These are phyloP conservation scores for Podotricha telesiphe DNA, from an alignment of 2,888 invertebrate species.

Conservation along the genomic window DNA sequence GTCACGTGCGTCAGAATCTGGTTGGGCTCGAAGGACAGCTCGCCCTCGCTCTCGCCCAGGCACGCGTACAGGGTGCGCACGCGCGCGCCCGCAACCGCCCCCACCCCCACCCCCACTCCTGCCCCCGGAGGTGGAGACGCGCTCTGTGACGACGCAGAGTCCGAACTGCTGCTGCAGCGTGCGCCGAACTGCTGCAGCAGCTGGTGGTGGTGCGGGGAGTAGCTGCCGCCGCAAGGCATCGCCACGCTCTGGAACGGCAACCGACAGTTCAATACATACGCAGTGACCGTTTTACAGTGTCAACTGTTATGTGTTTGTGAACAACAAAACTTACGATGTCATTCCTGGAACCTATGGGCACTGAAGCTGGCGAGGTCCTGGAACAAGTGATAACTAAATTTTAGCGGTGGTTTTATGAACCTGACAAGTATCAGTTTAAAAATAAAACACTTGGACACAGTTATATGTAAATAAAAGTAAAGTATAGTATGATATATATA, in stretches of 20 bases:
- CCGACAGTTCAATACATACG: constrained; percentile 21
- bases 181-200: constrained; percentile 79
- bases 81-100: constrained; percentile 71
- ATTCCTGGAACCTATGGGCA: constrained; percentile 57
- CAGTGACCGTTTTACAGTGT: too few relatives aligned
- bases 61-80: constrained; percentile 98
- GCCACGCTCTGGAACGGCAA: constrained; percentile 36
- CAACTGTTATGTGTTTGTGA: too few relatives aligned
- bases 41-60: constrained; percentile 97
- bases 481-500: too few relatives aligned
- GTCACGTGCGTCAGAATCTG: constrained; percentile 98
- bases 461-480: too few relatives aligned
- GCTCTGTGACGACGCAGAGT: constrained; percentile 87
- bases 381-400: constrained; percentile 46
- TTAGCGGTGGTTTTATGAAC: neutral
- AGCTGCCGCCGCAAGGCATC: too few relatives aligned
- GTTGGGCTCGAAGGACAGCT: constrained; percentile 98
- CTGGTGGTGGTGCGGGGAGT: constrained; percentile 73
- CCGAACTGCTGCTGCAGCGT: constrained; percentile 87
- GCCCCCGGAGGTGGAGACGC: constrained; percentile 70
- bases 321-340: constrained; percentile 69
- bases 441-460: too few relatives aligned
- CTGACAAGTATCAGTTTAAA: too few relatives aligned
- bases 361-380: constrained; percentile 69
- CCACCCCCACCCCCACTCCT: constrained; percentile 14